Evolutionary conservation across 2,888 invertebrate species (phyloP).

Genomic region (Euplexia lucipara): DNA sequence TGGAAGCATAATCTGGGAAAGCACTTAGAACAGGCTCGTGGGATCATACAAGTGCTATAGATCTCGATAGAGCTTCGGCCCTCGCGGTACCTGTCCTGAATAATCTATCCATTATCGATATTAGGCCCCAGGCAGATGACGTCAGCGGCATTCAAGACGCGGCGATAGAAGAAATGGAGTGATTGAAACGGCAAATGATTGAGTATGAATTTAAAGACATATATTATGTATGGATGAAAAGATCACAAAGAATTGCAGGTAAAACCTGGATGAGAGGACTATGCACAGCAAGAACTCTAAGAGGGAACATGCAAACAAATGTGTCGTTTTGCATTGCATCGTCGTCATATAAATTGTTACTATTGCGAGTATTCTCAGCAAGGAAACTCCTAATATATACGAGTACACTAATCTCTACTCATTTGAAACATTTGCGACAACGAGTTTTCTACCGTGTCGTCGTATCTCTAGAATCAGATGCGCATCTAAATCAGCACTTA

Average conservation of each 20-base stretch:
- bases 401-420: no score
- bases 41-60: constrained; percentile 31
- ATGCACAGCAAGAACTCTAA: no score
- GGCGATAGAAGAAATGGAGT: constrained; percentile 2
- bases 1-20: constrained; percentile 5
- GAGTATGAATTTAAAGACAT: neutral
- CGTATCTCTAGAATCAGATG: constrained; percentile 20
- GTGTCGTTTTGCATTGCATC: no score
- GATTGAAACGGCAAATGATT: constrained; percentile 11
- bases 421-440: no score
- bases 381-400: no score
- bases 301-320: no score
- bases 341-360: no score
- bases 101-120: constrained; percentile 45
- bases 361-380: neutral
- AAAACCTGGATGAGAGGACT: neutral
- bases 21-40: constrained; percentile 21
- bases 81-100: constrained; percentile 37
- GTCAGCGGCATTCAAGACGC: constrained; percentile 16
- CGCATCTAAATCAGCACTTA: constrained; percentile 38
- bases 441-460: neutral
- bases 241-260: no score
- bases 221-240: neutral
- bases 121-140: constrained; percentile 7
- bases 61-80: constrained; percentile 10